Base-by-base conservation (phyloP, 2,888 invertebrate species). In the Torymus auratus region DNA sequence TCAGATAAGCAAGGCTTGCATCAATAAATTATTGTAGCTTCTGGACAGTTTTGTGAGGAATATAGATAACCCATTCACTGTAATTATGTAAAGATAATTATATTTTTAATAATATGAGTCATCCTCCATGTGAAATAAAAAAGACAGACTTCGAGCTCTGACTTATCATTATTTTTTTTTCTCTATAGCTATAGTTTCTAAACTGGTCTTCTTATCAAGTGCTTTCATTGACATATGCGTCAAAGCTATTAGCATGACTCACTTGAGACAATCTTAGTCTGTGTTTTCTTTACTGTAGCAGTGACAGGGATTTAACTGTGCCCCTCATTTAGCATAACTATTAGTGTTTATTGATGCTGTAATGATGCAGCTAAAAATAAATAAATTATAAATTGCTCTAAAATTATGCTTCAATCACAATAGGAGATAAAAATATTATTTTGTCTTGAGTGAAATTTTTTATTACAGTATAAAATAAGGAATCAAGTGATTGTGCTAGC, bases 161-260 rank as follows among this genome's bases (percentile, higher is more conserved):
- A 70, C 55, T 77, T 77, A 70, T 77, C 62, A 69, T 70, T 55
- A 70, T 41, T 64, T 77, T 64, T 56, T 79, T 15, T 41, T 41
- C 20, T 41, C 41, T 41, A 68, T 53, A 68, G 11, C 10, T 55
- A 52, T 62, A 76, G 65, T 68, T 76, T 69, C 41, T 77, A 76
- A 20, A 58, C 41, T 14, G n/a, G 11, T 68, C 14, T 17, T 60
- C 68, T 64, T 73, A 77, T 77, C 72, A 68, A 50, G 53, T 68
- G 68, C 68, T 69, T 77, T 73, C 72, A 81, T 81, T 73, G 68
- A 72, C 61, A 41, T 23, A 69, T 81, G 64, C 56, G 58, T 69
- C 50, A 81, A 77, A 69, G 60, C 58, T 41, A 72, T 77, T 23
- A 61, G 68, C 4, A 81, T 68, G 77, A 81, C 62, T 77, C 77